Conservation (phyloP, 2,113 vertebrate genomes). For the Lophochroa leadbeateri region DNA sequence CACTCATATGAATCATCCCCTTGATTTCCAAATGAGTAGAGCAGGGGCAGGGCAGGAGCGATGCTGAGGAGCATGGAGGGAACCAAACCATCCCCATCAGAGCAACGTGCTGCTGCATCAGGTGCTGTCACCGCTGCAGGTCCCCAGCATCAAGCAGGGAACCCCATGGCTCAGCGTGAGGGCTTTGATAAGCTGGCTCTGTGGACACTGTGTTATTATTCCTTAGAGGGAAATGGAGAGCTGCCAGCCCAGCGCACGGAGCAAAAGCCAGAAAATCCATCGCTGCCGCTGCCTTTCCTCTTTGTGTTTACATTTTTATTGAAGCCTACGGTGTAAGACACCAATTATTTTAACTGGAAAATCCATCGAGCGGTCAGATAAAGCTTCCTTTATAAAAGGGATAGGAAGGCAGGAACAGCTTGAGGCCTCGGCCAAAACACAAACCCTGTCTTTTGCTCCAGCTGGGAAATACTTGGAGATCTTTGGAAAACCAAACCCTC, state of each 20-base stretch:
- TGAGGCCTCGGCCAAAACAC: background rate
- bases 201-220: accelerated
- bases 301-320: slow-evolving; percentile 26
- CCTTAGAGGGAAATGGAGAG: background rate
- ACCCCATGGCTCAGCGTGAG: accelerated
- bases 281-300: accelerated
- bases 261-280: background rate
- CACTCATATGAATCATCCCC: background rate
- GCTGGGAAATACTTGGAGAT: background rate
- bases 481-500: background rate
- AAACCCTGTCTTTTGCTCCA: background rate
- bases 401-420: background rate
- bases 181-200: background rate
- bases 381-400: background rate
- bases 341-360: slow-evolving; percentile 51
- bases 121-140: background rate
- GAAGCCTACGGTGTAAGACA: background rate
- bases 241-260: background rate
- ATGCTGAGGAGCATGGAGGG: accelerated
- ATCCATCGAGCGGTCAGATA: background rate
- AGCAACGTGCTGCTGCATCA: background rate
- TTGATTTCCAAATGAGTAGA: background rate
- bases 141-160: background rate
- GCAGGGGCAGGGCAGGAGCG: background rate
- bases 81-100: background rate